These are phyloP conservation scores for Erpobdella octoculata DNA, from an alignment of 2,888 invertebrate genomes.

Conservation along the genomic window DNA sequence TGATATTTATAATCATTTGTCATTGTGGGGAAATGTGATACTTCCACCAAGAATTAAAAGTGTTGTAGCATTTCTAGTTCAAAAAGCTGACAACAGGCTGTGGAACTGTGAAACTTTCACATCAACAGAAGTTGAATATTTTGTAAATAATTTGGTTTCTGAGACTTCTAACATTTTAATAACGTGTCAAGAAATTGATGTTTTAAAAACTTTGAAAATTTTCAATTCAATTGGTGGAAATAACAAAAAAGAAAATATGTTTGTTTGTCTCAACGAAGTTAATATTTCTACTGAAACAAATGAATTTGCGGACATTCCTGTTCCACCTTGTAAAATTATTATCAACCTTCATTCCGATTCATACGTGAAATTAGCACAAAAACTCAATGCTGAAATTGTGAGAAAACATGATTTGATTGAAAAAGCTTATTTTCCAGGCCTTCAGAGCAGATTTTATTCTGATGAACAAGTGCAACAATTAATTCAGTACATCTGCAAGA, in stretches of 20 bases:
- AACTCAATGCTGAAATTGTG: no score
- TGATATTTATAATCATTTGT: conserved; percentile 13
- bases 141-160: not conserved
- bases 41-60: conserved; percentile 12
- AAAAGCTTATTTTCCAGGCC: not conserved
- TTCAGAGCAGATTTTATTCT: not conserved
- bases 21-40: conserved; percentile 15
- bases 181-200: not conserved
- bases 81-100: not conserved
- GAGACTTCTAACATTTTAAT: not conserved
- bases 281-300: not conserved
- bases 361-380: not conserved
- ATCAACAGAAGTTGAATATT: not conserved
- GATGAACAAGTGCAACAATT: not conserved
- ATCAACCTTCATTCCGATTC: not conserved
- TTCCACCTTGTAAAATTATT: not conserved
- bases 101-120: not conserved
- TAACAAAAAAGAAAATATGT: not conserved
- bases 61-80: not conserved
- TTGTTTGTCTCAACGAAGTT: not conserved
- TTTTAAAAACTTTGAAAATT: conserved; percentile 13
- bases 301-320: not conserved
- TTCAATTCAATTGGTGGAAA: conserved; percentile 12
- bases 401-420: no score
- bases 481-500: not conserved